phyloP scores from a whole-genome alignment of 2,113 vertebrate species.

The Bostrychus sinensis region DNA sequence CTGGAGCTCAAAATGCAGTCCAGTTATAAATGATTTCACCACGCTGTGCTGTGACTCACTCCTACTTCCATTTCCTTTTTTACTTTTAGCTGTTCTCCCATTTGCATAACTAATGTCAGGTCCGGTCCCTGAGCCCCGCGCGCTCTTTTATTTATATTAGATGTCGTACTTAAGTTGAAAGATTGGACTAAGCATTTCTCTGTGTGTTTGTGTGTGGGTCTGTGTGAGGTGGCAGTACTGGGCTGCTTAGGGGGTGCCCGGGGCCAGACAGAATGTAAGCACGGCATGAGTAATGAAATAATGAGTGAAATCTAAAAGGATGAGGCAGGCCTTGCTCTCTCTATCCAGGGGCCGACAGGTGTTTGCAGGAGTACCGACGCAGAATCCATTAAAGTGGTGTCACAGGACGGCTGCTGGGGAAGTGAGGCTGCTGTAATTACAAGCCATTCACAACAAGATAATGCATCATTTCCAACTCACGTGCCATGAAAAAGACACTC shows the following conservation, averaged over 20 bases:
- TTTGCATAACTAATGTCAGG: conserved; percentile 36
- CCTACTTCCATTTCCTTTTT: background rate
- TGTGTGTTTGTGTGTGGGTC: conserved; percentile 4
- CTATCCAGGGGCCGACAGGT: conserved; percentile 66
- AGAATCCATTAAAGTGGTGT: conserved; percentile 69
- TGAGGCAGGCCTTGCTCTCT: conserved; percentile 45
- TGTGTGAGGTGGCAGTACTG: conserved; percentile 8
- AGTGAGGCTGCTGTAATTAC: conserved; percentile 61
- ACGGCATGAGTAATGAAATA: conserved; percentile 77
- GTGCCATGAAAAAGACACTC: conserved; percentile 10
- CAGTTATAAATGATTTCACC: conserved; percentile 20
- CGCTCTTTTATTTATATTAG: conserved; percentile 61
- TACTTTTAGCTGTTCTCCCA: background rate
- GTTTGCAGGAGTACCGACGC: conserved; percentile 51
- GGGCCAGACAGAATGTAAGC: conserved; percentile 70
- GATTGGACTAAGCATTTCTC: conserved; percentile 12
- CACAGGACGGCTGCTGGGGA: conserved; percentile 36
- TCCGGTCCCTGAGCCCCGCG: conserved; percentile 52
- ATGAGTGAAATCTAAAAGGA: conserved; percentile 71
- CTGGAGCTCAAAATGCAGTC: no score
- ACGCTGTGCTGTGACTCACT: conserved; percentile 16
- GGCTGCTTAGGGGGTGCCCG: conserved; percentile 50
- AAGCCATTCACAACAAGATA: conserved; percentile 21
- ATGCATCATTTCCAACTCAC: conserved; percentile 20
- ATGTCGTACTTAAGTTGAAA: conserved; percentile 40